Percentiles rank a stretch among this genome's conserved stretches.
Conservation (phyloP, 2,888 invertebrate genomes). For the Hyles lineata region DNA sequence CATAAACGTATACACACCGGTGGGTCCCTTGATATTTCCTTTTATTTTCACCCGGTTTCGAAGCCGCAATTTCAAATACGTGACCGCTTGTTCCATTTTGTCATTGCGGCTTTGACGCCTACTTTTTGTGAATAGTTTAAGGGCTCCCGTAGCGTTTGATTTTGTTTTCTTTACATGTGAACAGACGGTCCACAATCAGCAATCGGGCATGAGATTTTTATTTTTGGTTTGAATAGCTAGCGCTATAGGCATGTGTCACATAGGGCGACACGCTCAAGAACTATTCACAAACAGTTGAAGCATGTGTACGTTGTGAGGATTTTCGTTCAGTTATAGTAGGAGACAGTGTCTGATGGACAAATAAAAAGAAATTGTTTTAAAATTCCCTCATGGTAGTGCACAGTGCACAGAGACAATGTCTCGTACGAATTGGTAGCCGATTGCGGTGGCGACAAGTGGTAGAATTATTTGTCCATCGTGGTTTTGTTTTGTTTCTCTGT, state of each 20-base stretch:
- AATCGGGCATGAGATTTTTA: slow-evolving; percentile 61
- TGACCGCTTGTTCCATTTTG: slow-evolving; percentile 42
- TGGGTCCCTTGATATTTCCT: slow-evolving; percentile 84
- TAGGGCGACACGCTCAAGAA: slow-evolving; percentile 83
- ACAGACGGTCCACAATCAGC: slow-evolving; percentile 66
- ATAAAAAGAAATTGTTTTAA: slow-evolving; percentile 62
- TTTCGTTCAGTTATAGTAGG: slow-evolving; percentile 73
- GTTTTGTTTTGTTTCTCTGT: slow-evolving; percentile 85
- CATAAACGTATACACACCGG: slow-evolving; percentile 92
- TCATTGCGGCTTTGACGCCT: slow-evolving; percentile 80
- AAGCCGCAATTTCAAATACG: slow-evolving; percentile 70
- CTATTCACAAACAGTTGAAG: slow-evolving; percentile 85
- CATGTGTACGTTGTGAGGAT: slow-evolving; percentile 83
- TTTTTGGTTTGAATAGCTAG: slow-evolving; percentile 35
- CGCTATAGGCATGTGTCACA: slow-evolving; percentile 13
- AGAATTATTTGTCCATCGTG: slow-evolving; percentile 83
- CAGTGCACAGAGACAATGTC: slow-evolving; percentile 18
- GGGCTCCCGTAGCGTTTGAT: slow-evolving; percentile 67
- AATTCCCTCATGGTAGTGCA: slow-evolving; percentile 79
- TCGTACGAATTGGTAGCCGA: slow-evolving; percentile 45
- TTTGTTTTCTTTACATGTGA: slow-evolving; percentile 34
- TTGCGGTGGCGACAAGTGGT: slow-evolving; percentile 47
- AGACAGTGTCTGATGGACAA: slow-evolving; percentile 82
- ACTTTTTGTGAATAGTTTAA: slow-evolving; percentile 84
- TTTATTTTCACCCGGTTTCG: slow-evolving; percentile 77